Evolutionary conservation across 2,797 vertebrate species (phyloP).

Genomic region (Prunella strophiata): DNA sequence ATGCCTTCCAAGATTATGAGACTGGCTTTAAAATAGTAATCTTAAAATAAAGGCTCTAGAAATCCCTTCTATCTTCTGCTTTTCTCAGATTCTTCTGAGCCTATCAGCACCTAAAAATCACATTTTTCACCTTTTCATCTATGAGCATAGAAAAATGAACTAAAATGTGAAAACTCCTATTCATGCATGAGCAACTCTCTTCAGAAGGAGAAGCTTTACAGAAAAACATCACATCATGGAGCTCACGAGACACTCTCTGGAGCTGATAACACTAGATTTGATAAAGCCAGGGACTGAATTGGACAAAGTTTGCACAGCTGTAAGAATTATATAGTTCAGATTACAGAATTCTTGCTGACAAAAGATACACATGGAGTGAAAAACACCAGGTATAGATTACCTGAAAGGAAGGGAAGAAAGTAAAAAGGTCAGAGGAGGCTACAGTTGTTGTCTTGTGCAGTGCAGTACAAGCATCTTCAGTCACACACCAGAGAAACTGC

Average conservation of each 20-base stretch:
- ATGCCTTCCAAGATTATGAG: background rate
- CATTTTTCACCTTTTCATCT: background rate
- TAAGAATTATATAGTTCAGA: background rate
- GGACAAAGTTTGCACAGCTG: background rate
- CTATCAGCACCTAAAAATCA: background rate
- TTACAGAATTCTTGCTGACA: background rate
- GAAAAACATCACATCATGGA: background rate
- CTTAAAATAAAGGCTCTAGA: background rate
- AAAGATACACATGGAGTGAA: background rate
- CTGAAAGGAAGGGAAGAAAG: background rate
- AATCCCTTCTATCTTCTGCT: background rate
- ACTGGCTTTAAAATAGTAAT: background rate
- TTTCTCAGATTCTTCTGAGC: background rate
- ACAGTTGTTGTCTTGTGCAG: background rate
- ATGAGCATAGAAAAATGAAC: background rate
- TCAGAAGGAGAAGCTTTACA: background rate
- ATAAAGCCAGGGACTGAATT: background rate
- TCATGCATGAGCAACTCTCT: background rate
- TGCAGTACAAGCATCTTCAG: background rate
- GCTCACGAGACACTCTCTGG: background rate
- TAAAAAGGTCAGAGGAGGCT: background rate
- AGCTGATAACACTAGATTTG: background rate
- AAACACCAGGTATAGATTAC: background rate
- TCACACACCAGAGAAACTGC: background rate
- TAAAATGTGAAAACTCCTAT: background rate